Conservation (phyloP, 2,888 invertebrate genomes). For the Erebia ligea region DNA sequence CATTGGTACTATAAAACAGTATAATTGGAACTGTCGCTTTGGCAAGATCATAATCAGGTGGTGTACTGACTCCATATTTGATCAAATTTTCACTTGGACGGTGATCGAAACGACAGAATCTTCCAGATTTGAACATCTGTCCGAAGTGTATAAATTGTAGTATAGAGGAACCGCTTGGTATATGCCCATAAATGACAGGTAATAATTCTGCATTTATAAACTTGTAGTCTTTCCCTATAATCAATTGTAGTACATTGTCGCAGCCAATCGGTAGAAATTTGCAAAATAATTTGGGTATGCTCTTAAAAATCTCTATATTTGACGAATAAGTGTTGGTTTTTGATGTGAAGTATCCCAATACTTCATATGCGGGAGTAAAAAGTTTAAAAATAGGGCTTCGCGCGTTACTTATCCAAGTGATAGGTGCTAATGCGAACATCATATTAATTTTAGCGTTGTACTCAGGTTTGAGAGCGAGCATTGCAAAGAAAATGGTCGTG, state of each 20-base stretch:
- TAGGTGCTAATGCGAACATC: slow-evolving; percentile 83
- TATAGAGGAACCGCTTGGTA: slow-evolving; percentile 83
- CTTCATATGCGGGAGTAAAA: slow-evolving; percentile 26
- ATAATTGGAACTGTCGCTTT: slow-evolving; percentile 56
- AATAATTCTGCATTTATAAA: slow-evolving; percentile 72
- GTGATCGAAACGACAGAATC: slow-evolving; percentile 65
- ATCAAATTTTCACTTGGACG: slow-evolving; percentile 53
- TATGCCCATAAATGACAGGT: slow-evolving; percentile 83
- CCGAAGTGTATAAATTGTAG: slow-evolving; percentile 76
- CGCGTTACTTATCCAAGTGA: slow-evolving; percentile 78
- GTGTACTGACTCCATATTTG: slow-evolving; percentile 67
- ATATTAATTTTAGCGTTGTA: slow-evolving; percentile 81
- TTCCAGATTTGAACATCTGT: slow-evolving; percentile 59
- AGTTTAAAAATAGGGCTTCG: slow-evolving; percentile 59
- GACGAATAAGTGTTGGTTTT: slow-evolving; percentile 51
- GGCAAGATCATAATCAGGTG: slow-evolving; percentile 64
- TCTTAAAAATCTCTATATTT: slow-evolving; percentile 54
- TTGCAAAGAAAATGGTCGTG: slow-evolving; percentile 82
- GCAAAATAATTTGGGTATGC: slow-evolving; percentile 55
- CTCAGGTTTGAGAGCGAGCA: slow-evolving; percentile 79
- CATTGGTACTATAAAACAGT: slow-evolving; percentile 63
- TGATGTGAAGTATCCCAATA: slow-evolving; percentile 50
- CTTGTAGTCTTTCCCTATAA: slow-evolving; percentile 55
- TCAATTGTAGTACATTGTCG: slow-evolving; percentile 51
- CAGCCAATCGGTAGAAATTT: slow-evolving; percentile 51